Base-by-base conservation (phyloP, 2,888 invertebrate species). In the Plutella xylostella region DNA sequence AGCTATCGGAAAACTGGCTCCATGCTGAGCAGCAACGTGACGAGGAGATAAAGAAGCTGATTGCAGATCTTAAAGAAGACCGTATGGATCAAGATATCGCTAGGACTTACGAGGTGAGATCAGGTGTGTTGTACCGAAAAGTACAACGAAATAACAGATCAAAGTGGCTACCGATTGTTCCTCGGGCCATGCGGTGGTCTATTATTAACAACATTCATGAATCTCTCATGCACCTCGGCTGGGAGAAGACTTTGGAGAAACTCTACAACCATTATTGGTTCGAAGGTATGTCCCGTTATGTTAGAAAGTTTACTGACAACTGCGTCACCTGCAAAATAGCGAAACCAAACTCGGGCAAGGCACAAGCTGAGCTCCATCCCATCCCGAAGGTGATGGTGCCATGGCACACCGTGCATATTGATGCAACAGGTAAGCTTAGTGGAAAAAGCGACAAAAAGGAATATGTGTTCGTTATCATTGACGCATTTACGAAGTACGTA, bases 251-350 rank as follows among this genome's bases (percentile, higher is more conserved):
- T 0, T 33, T 55, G 2, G 52, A 56, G 14, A 56, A 61, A 42
- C n/a, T 54, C 0, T 60, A 58, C 21, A 49, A 61, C 3, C 42
- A 49, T 14, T 63, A 61, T 30, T 66, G 64, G 64, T 66, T 65
- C 39, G 46, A 46, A 0, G 34, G 50, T 1, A 64, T 65, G 60
- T 5, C 55, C 0, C 54, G 52, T 21, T 60, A 51, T 30, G 62
- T 66, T 0, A 43, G 57, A 31, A 61, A 60, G 43, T 68, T 65
- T 42, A 55, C 61, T 0, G 60, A 63, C 1, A 56, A 53, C 18
- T 67, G 65, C 43, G 45, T 65, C 5, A 63, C 58, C 0, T 66
- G 65, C 45, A 57, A 52, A 49, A 21, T 58, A 2, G 51, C 63
- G 0, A 68, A 67, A 45, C 51, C 56, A 7, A 25, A 20, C 9